Conservation (phyloP, 2,797 vertebrate species). For the Tarsius wallacei region DNA sequence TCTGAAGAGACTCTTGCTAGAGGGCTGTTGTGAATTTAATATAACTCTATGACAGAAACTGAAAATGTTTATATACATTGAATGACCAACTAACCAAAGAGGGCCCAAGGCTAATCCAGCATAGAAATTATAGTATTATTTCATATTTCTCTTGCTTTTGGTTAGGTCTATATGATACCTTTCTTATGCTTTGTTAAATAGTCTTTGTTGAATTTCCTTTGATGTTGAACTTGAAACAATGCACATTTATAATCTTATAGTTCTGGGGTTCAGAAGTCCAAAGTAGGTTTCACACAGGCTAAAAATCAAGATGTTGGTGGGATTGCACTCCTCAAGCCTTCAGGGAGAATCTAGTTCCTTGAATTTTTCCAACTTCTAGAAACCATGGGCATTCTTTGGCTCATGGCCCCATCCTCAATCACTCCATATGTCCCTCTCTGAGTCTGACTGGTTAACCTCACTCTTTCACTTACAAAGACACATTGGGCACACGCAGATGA, state of each 20-base stretch:
- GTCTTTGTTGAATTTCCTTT: conserved; percentile 28
- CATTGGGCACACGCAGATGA: not conserved
- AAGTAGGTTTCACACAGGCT: not conserved
- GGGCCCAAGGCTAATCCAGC: not conserved
- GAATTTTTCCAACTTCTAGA: conserved; percentile 18
- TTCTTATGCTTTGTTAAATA: conserved; percentile 16
- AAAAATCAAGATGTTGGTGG: conserved; percentile 26
- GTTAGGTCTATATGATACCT: not conserved
- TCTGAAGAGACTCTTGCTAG: not conserved
- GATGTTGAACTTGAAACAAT: not conserved
- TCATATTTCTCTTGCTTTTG: conserved; percentile 39
- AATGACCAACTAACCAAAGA: conserved; percentile 18
- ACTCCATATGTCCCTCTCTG: not conserved
- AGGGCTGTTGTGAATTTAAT: not conserved
- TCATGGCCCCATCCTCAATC: not conserved
- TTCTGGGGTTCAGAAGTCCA: conserved; percentile 31
- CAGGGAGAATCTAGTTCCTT: not conserved
- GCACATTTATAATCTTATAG: not conserved
- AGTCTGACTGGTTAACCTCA: not conserved
- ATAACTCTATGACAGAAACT: not conserved
- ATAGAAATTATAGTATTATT: not conserved
- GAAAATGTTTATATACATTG: conserved; percentile 56
- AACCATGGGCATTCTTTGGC: conserved; percentile 63
- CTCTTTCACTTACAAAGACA: not conserved
- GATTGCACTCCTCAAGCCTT: not conserved